phyloP scores from a whole-genome alignment of 2,888 invertebrate species.

The Operophtera brumata region DNA sequence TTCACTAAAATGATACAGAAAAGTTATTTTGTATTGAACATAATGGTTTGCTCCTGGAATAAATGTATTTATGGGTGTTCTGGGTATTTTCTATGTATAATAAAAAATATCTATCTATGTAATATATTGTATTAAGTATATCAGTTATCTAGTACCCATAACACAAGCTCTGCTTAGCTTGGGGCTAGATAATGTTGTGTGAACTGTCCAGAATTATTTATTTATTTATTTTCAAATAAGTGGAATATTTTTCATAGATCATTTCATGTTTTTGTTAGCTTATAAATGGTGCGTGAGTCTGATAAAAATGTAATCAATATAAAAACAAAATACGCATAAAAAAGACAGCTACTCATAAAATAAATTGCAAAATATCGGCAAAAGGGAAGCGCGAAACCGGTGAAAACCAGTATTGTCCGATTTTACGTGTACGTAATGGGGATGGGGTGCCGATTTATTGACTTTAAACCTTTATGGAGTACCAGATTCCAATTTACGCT shows the following conservation, averaged over 20 bases:
- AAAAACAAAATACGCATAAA: conserved; percentile 11
- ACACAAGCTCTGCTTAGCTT: too few relatives aligned
- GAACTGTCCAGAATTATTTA: too few relatives aligned
- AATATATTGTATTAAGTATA: too few relatives aligned
- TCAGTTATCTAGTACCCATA: too few relatives aligned
- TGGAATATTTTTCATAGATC: not conserved
- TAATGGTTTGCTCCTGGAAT: not conserved
- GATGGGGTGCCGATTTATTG: conserved; percentile 65
- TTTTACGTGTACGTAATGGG: conserved; percentile 51
- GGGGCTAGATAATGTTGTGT: too few relatives aligned
- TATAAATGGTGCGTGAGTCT: not conserved
- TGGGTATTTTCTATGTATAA: too few relatives aligned
- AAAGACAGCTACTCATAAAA: conserved; percentile 14
- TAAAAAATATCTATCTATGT: too few relatives aligned
- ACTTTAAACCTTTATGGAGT: conserved; percentile 68
- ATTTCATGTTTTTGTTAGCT: not conserved
- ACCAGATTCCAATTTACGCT: conserved; percentile 61
- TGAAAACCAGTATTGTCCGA: conserved; percentile 55
- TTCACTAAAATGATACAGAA: not conserved
- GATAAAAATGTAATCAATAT: conserved; percentile 1
- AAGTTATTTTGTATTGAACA: not conserved
- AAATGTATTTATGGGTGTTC: too few relatives aligned
- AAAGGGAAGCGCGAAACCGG: conserved; percentile 41
- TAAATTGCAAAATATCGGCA: conserved; percentile 26
- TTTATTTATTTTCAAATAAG: not conserved